Percentiles rank a stretch among this genome's conserved stretches.
These are phyloP conservation scores for Beroe ovata DNA, from an alignment of 37 sponge, comb jelly and placozoan genomes.

Conservation along the genomic window DNA sequence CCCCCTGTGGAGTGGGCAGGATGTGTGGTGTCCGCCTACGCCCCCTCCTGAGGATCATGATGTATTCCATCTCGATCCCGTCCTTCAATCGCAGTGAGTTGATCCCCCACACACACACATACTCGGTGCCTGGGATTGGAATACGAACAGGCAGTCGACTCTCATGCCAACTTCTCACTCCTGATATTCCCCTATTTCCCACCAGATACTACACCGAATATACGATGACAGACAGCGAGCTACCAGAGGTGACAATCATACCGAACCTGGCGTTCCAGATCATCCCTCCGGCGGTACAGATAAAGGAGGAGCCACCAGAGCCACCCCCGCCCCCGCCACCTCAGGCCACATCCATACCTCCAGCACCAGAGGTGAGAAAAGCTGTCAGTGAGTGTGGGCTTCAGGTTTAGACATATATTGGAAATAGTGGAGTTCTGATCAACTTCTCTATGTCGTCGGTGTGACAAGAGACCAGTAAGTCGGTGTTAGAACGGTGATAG, in stretches of 20 bases:
- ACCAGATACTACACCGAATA: constrained; percentile 38
- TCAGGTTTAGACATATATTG: too few relatives aligned
- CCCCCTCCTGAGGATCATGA: constrained; percentile 57
- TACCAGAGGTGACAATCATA: constrained; percentile 56
- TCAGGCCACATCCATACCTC: constrained; percentile 14
- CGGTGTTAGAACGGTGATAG: too few relatives aligned
- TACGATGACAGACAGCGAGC: constrained; percentile 27
- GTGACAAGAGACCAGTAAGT: neutral
- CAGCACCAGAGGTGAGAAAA: neutral
- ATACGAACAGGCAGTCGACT: too few relatives aligned
- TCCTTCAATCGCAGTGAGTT: constrained; percentile 54
- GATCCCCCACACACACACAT: neutral
- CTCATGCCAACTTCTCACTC: too few relatives aligned
- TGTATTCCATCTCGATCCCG: constrained; percentile 56
- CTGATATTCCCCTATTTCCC: neutral
- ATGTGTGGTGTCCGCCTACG: constrained; percentile 36
- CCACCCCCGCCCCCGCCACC: constrained; percentile 62
- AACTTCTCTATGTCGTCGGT: too few relatives aligned
- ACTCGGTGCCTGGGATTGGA: too few relatives aligned
- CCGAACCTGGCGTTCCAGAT: constrained; percentile 67
- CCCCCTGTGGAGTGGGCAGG: neutral
- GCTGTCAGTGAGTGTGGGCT: neutral
- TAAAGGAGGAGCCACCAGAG: constrained; percentile 65
- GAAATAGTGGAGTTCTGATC: too few relatives aligned
- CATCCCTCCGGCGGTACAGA: constrained; percentile 65